Evolutionary conservation across 2,888 invertebrate genomes (phyloP).

Genomic region (Oxyteleia sp.): DNA sequence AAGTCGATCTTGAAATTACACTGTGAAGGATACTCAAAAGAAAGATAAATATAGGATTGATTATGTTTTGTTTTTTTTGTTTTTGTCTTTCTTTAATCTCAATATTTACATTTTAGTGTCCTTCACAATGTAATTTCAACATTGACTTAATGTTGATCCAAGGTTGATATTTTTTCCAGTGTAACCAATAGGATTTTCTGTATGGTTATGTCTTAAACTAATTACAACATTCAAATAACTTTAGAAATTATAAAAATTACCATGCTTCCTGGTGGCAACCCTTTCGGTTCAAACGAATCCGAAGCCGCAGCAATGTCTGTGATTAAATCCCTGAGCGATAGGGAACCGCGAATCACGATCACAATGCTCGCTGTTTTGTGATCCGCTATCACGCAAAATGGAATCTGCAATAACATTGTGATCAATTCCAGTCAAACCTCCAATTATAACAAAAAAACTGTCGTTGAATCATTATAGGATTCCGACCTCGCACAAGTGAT

Average conservation of each 20-base stretch:
- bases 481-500: conserved; percentile 93
- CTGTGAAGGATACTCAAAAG: no score
- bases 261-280: conserved; percentile 90
- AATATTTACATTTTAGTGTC: no score
- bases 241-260: conserved; percentile 79
- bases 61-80: no score
- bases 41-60: no score
- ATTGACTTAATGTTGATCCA: no score
- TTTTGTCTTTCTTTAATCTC: no score
- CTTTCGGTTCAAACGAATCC: conserved; percentile 92
- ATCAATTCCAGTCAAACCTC: conserved; percentile 10
- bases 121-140: no score
- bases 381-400: conserved; percentile 95
- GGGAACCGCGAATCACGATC: conserved; percentile 94
- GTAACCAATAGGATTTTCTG: no score
- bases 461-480: conserved; percentile 12
- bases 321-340: conserved; percentile 94
- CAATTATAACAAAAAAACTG: background rate
- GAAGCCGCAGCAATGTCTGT: conserved; percentile 94
- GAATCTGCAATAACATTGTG: conserved; percentile 89
- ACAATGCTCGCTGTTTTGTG: conserved; percentile 94
- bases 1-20: no score
- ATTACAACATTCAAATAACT: no score
- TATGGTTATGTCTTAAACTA: no score
- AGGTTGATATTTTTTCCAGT: no score